Percentiles rank a stretch among this genome's conserved stretches.
Conservation (phyloP, 2,797 vertebrate genomes). For the Lepus townsendii region DNA sequence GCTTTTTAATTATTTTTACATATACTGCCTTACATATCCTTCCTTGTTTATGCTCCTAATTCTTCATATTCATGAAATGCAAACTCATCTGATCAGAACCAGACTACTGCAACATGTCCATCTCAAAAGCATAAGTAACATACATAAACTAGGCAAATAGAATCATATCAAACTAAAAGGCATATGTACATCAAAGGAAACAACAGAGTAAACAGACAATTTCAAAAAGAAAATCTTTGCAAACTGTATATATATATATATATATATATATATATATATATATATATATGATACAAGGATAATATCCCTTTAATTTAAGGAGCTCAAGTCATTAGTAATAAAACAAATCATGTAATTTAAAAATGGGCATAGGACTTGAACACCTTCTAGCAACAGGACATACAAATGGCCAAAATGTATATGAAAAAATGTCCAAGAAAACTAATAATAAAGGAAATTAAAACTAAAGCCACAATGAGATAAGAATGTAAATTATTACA, state of each 20-base stretch:
- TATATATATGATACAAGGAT: accelerated
- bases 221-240: neutral
- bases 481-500: neutral
- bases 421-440: neutral
- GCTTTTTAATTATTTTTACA: no score
- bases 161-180: neutral
- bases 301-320: neutral
- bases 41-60: no score
- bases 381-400: neutral
- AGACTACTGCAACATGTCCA: no score
- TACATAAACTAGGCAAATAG: neutral
- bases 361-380: neutral
- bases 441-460: neutral
- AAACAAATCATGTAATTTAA: neutral
- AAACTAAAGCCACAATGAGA: neutral
- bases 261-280: neutral
- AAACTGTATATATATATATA: neutral
- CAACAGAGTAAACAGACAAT: neutral
- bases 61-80: no score
- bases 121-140: neutral
- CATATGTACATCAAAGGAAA: neutral
- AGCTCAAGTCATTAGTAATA: neutral
- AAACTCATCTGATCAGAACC: no score
- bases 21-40: no score
- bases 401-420: neutral